A percentile compares a stretch with the other conserved stretches of the same genome.
Conservation (phyloP, 2,888 invertebrate species). For the Aproaerema taeniolella region DNA sequence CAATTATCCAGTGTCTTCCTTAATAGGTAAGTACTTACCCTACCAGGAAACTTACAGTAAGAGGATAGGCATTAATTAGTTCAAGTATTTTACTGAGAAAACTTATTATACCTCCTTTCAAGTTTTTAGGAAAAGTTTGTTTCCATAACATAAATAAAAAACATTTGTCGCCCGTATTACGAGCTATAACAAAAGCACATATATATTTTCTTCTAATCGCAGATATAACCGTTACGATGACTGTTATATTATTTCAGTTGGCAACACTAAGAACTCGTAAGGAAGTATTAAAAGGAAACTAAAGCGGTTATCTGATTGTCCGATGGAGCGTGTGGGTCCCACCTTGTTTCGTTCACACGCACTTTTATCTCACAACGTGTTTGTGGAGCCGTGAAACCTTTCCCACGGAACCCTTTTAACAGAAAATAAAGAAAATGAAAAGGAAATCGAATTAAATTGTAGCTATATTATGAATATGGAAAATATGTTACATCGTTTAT, state of each 20-base stretch:
- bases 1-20: too few relatives aligned
- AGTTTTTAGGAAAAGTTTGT: constrained; percentile 51
- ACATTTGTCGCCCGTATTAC: not conserved
- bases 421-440: not conserved
- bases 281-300: constrained; percentile 51
- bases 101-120: constrained; percentile 22
- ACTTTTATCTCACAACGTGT: constrained; percentile 41
- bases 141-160: constrained; percentile 31
- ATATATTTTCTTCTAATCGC: not conserved
- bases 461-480: not conserved
- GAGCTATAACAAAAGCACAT: not conserved
- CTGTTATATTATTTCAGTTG: not conserved
- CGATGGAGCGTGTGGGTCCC: constrained; percentile 37
- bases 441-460: not conserved
- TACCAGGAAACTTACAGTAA: too few relatives aligned
- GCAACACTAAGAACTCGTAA: constrained; percentile 11
- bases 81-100: too few relatives aligned
- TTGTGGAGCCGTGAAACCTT: constrained; percentile 17
- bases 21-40: too few relatives aligned
- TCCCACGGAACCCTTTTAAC: not conserved
- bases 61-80: too few relatives aligned
- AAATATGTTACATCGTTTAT: too few relatives aligned
- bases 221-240: not conserved
- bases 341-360: constrained; percentile 62
- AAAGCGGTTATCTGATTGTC: constrained; percentile 49